Conservation (phyloP, 2,113 vertebrate genomes). For the Anguilla rostrata region DNA sequence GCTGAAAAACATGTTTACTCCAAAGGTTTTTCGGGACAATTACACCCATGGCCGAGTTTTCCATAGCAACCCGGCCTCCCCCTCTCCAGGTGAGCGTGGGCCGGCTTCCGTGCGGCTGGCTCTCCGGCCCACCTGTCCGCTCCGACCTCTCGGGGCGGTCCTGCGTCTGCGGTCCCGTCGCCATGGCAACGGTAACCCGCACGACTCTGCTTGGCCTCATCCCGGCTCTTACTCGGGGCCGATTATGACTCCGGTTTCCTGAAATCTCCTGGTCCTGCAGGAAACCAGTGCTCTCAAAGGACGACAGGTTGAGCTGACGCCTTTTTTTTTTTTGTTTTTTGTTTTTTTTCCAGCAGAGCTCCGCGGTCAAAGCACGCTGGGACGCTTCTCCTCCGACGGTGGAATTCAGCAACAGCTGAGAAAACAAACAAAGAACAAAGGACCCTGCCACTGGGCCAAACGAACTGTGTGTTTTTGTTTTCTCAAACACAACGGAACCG, state of each 20-base stretch:
- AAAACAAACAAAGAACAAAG: slow-evolving; percentile 5
- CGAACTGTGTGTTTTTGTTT: neutral
- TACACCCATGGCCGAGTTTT: neutral
- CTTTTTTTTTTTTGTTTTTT: no score
- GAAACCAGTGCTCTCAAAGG: neutral
- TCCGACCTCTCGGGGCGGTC: no score
- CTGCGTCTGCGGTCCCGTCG: no score
- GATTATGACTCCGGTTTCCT: no score
- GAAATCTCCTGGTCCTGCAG: neutral
- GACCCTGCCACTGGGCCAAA: neutral
- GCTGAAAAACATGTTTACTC: slow-evolving; percentile 19
- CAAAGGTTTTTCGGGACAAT: slow-evolving; percentile 8
- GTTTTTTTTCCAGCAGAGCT: neutral
- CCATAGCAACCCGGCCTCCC: neutral
- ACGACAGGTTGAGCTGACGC: neutral
- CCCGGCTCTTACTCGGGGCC: no score
- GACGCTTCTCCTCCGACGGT: neutral
- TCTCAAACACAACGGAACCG: neutral
- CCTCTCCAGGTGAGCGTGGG: neutral
- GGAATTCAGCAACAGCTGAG: neutral
- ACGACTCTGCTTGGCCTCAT: no score
- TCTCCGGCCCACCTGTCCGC: neutral
- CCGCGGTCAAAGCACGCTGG: no score
- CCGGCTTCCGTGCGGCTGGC: neutral
- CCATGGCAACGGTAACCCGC: no score